Base-by-base conservation (phyloP, 2,888 invertebrate species). In the Cantharis nigra region DNA sequence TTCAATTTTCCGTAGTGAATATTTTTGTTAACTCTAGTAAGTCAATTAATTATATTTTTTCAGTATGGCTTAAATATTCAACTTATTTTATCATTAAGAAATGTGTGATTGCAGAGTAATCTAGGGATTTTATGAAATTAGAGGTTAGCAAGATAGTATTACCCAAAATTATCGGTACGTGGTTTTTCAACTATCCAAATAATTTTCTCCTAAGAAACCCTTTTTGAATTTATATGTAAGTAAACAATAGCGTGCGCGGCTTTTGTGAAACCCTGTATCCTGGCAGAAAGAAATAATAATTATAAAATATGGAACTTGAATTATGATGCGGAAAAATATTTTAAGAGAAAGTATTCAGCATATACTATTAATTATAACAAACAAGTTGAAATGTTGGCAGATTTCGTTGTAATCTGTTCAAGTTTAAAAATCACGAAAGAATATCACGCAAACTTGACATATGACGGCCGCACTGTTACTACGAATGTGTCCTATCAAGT, bases 361-460 rank as follows among this genome's bases (percentile, higher is more conserved):
- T 62, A 71, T 20, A 62, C 63, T 49, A 26, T 72, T 30, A 30
- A 72, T 30, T 65, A 30, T 62, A 73, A 69, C 67, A 73, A 69
- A 73, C 49, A 69, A 73, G 49, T 33, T 72, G 64, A 72, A 72
- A 72, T 23, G 63, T 72, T 63, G 30, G 72, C 23, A 64, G 72
- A 69, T 73, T 73, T 30, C 16, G 33, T 13, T 28, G 62, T 69
- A 73, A 73, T 69, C n/a, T 73, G 73, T 67, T 67, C 65, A 26
- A 74, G 33, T 73, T 74, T 70, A 73, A 76, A 77, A 74, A 77
- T 77, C 74, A 74, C 63, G 72, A 77, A 74, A 69, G 73, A 77
- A 70, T 74, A 77, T 74, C 74, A 77, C 76, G 76, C 72, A 76
- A 67, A 72, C 77, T 67, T 70, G 74, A 77, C 74, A 71, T 77